These are phyloP conservation scores for Odiellus spinosus DNA, from an alignment of 2,888 invertebrate genomes.

Conservation along the genomic window DNA sequence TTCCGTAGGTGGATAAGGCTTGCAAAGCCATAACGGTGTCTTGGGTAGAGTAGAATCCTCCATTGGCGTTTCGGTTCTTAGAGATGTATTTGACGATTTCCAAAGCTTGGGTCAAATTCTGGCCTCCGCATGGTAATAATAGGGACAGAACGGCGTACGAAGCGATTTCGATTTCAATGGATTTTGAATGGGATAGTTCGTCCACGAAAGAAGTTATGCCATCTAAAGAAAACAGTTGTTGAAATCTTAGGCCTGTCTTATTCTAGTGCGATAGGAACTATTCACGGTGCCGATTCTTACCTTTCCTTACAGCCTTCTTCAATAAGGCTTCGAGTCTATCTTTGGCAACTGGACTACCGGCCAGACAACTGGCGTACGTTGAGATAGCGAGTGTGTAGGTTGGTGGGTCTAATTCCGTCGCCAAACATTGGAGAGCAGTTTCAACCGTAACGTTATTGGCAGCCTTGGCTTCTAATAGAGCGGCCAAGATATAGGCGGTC, in stretches of 20 bases:
- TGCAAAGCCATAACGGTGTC: constrained; percentile 45
- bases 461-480: constrained; percentile 43
- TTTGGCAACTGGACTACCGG: constrained; percentile 29
- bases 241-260: too few relatives aligned
- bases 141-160: constrained; percentile 47
- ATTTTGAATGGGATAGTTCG: constrained; percentile 28
- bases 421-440: constrained; percentile 45
- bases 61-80: constrained; percentile 48
- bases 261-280: too few relatives aligned
- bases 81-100: constrained; percentile 54
- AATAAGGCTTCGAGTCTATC: not conserved
- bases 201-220: not conserved
- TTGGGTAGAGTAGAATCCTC: constrained; percentile 55
- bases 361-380: constrained; percentile 37
- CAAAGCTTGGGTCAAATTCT: constrained; percentile 39
- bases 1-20: constrained; percentile 41
- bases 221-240: too few relatives aligned
- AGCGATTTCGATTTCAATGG: constrained; percentile 50
- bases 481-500: constrained; percentile 50
- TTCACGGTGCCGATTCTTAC: too few relatives aligned
- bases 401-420: constrained; percentile 27
- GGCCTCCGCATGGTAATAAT: constrained; percentile 35
- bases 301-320: too few relatives aligned
- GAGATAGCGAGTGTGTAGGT: constrained; percentile 38
- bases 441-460: constrained; percentile 36